A percentile compares a stretch with the other conserved stretches of the same genome.
These are phyloP conservation scores for Puffinus mauretanicus DNA, from an alignment of 2,113 vertebrate genomes.

Conservation along the genomic window DNA sequence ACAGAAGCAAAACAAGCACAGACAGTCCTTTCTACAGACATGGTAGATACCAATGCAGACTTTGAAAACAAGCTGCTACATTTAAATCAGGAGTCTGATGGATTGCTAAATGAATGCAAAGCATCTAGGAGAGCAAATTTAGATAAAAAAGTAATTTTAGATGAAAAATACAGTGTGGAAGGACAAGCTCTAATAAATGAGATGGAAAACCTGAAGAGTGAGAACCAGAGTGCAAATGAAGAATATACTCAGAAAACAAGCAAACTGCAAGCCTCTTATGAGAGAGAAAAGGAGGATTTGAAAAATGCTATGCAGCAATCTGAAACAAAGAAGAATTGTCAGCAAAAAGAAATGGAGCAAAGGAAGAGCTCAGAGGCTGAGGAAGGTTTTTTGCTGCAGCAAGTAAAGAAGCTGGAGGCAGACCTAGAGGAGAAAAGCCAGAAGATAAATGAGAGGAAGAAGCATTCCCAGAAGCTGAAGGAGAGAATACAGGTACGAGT, in stretches of 20 bases:
- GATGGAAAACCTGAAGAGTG: constrained; percentile 59
- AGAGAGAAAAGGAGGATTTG: constrained; percentile 77
- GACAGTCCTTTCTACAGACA: constrained; percentile 55
- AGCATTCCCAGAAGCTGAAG: constrained; percentile 85
- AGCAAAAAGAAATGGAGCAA: constrained; percentile 85
- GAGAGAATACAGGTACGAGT: constrained; percentile 86
- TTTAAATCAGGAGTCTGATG: constrained; percentile 72
- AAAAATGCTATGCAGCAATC: constrained; percentile 78
- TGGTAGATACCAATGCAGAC: constrained; percentile 56
- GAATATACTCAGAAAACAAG: constrained; percentile 72
- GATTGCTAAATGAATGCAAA: constrained; percentile 64
- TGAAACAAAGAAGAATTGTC: constrained; percentile 81
- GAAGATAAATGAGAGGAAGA: constrained; percentile 83
- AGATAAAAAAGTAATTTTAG: not conserved
- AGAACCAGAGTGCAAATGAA: constrained; percentile 71
- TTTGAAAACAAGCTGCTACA: constrained; percentile 67
- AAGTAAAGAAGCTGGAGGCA: constrained; percentile 84
- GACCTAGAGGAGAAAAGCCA: constrained; percentile 84
- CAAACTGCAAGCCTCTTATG: constrained; percentile 72
- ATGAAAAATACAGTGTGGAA: not conserved
- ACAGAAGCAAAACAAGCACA: constrained; percentile 74
- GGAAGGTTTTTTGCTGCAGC: constrained; percentile 76
- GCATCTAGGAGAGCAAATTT: constrained; percentile 29
- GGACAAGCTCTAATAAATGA: constrained; percentile 67
- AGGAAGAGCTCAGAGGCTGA: constrained; percentile 79